A percentile compares a stretch with the other conserved stretches of the same genome.
Conservation (phyloP, 1,140 invertebrate species). For the Drosophila arawakana region DNA sequence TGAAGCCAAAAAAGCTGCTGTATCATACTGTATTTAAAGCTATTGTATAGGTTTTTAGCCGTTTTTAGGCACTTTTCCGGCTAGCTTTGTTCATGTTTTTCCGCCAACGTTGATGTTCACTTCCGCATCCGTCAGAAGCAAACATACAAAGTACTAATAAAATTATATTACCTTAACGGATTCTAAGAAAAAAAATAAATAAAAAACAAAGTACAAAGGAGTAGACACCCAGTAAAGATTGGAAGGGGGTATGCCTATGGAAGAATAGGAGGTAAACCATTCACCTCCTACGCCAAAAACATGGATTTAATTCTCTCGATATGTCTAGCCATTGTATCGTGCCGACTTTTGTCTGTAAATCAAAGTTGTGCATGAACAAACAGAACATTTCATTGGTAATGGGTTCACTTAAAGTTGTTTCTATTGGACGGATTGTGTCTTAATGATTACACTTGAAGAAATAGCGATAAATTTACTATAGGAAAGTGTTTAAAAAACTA, state of each 20-base stretch:
- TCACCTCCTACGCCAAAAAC: neutral
- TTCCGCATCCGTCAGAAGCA: constrained; percentile 1
- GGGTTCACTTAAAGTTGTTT: constrained; percentile 21
- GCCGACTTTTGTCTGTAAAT: constrained; percentile 9
- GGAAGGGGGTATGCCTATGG: too few species aligned
- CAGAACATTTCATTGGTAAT: constrained; percentile 30
- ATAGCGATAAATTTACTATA: neutral
- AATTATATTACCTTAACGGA: constrained; percentile 63
- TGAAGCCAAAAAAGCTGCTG: too few species aligned
- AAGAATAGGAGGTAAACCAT: neutral
- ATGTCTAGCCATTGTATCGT: constrained; percentile 4
- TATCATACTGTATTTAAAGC: too few species aligned
- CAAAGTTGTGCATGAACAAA: constrained; percentile 27
- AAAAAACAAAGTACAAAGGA: neutral
- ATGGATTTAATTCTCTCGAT: neutral
- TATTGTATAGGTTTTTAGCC: too few species aligned
- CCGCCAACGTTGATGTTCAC: too few species aligned
- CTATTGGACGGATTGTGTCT: neutral
- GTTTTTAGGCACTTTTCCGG: too few species aligned
- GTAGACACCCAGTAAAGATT: neutral
- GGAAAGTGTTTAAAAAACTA: neutral
- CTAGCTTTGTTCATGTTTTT: too few species aligned
- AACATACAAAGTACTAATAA: constrained; percentile 70
- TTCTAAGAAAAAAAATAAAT: constrained; percentile 19
- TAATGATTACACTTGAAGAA: constrained; percentile 24